Conservation (phyloP, 1,140 invertebrate genomes). For the Helicoverpa armigera region DNA sequence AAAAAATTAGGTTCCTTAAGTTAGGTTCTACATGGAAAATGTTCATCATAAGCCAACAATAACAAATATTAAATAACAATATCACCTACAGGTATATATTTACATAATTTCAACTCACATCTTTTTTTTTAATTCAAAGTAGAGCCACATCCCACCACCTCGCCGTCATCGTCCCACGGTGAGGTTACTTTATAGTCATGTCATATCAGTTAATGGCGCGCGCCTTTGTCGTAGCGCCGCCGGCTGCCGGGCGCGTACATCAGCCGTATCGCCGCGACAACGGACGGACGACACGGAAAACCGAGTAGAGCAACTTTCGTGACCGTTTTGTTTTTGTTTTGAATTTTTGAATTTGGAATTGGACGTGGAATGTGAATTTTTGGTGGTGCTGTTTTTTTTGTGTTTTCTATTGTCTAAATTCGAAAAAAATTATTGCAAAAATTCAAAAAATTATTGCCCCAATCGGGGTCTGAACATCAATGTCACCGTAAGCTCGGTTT, state of each 20-base stretch:
- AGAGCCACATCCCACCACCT: constrained; percentile 48
- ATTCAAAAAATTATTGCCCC: no score
- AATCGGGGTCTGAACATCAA: no score
- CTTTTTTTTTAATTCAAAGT: constrained; percentile 1
- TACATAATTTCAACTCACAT: constrained; percentile 55
- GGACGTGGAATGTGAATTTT: no score
- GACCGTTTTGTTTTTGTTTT: constrained; percentile 23
- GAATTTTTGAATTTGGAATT: not conserved
- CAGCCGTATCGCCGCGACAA: constrained; percentile 54
- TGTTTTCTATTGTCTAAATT: no score
- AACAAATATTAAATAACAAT: no score
- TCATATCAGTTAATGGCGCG: constrained; percentile 73
- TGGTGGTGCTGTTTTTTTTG: not conserved
- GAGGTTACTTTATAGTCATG: constrained; percentile 76
- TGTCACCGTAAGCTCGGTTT: no score
- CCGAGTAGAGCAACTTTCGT: constrained; percentile 42
- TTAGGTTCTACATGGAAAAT: no score
- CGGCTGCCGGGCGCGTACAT: constrained; percentile 60
- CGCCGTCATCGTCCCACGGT: constrained; percentile 62
- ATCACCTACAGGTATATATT: no score
- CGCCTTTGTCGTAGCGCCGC: constrained; percentile 67
- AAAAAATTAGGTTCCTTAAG: no score
- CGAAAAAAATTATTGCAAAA: no score
- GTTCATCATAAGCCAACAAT: no score
- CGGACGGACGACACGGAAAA: constrained; percentile 50